Evolutionary conservation across 1,140 invertebrate genomes (phyloP).

Genomic region (Hypsibius dujardini): DNA sequence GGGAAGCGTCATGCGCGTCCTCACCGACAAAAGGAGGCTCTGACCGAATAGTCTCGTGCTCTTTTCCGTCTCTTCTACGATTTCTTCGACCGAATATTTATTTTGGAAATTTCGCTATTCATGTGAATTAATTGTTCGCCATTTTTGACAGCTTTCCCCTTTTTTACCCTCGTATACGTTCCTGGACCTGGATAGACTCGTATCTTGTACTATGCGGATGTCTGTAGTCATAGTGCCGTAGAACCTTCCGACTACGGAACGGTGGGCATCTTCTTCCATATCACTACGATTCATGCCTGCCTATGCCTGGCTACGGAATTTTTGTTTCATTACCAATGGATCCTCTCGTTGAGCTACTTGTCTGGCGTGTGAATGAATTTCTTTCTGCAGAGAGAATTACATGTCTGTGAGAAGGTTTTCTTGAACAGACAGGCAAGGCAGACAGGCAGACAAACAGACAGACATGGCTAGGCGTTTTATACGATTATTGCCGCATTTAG

Average conservation of each 20-base stretch:
- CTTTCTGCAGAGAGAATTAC: too few species aligned
- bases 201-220: too few species aligned
- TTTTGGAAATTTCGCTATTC: constrained; percentile 1
- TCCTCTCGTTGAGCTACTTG: too few species aligned
- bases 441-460: too few species aligned
- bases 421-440: too few species aligned
- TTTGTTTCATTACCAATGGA: neutral
- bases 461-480: too few species aligned
- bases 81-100: neutral
- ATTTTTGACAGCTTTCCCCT: neutral
- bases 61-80: too few species aligned
- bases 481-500: too few species aligned
- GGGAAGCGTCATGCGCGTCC: constrained; percentile 75
- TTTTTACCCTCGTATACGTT: neutral
- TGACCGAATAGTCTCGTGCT: too few species aligned
- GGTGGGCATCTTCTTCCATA: neutral
- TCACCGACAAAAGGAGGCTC: constrained; percentile 74
- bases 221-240: neutral
- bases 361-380: too few species aligned
- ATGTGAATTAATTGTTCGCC: neutral
- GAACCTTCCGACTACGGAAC: neutral
- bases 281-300: neutral
- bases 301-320: neutral
- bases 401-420: too few species aligned
- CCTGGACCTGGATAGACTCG: too few species aligned